Evolutionary conservation across 2,888 invertebrate species (phyloP).

Genomic region (Caenorhabditis afra): DNA sequence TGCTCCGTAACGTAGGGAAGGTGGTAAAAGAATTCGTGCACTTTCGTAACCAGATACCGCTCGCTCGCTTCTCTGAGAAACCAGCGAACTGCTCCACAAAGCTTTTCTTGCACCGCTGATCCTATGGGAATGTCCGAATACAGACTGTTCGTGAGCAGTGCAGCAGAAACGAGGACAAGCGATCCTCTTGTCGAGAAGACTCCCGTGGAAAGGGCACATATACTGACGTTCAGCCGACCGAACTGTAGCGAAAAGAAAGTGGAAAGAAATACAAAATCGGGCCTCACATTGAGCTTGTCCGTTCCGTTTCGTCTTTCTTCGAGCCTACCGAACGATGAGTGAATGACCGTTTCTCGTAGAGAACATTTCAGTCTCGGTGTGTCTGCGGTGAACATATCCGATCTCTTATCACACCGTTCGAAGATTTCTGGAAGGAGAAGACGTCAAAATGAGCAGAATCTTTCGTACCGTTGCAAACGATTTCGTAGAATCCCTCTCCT

Average conservation of each 20-base stretch:
- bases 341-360: not conserved
- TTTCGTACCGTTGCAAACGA: not conserved
- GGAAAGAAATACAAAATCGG: too few species aligned
- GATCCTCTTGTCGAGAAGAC: too few species aligned
- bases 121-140: too few species aligned
- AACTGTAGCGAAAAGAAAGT: not conserved
- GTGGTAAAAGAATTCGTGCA: too few species aligned
- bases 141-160: too few species aligned
- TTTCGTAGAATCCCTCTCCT: constrained; percentile 14
- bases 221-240: too few species aligned
- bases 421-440: not conserved
- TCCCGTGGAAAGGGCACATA: too few species aligned
- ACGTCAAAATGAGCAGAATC: too few species aligned
- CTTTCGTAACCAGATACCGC: not conserved
- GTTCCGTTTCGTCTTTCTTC: constrained; percentile 10
- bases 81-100: too few species aligned
- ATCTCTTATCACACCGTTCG: not conserved
- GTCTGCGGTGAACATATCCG: not conserved
- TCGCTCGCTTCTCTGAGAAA: not conserved
- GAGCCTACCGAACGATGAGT: not conserved
- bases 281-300: constrained; percentile 10
- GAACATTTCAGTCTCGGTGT: not conserved
- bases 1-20: too few species aligned
- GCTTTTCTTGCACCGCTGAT: too few species aligned
- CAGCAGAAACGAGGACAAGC: too few species aligned